Percentiles rank a stretch among this genome's conserved stretches.
phyloP scores from a whole-genome alignment of 2,888 invertebrate genomes.

The Drosophila testacea region DNA sequence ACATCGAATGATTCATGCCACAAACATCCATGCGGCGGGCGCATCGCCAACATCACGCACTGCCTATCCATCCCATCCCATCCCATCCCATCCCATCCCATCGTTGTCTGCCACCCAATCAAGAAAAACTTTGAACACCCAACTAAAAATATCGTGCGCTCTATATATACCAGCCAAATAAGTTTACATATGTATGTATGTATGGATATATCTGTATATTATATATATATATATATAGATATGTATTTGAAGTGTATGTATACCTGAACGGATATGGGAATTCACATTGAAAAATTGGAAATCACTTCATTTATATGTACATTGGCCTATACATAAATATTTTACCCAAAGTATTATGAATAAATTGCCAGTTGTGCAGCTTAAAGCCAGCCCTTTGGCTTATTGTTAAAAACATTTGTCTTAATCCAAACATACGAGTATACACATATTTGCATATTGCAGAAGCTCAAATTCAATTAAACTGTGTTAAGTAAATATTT shows the following conservation, averaged over 20 bases:
- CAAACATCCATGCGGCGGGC: slow-evolving; percentile 73
- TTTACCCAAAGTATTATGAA: slow-evolving; percentile 50
- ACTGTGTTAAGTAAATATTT: too few relatives aligned
- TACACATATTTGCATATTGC: too few relatives aligned
- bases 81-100: neutral
- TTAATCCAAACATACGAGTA: too few relatives aligned
- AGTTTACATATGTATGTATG: slow-evolving; percentile 16
- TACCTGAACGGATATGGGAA: slow-evolving; percentile 75
- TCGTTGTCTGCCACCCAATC: slow-evolving; percentile 65
- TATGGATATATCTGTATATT: neutral
- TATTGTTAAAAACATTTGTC: too few relatives aligned
- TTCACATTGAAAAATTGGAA: slow-evolving; percentile 72
- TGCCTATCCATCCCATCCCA: slow-evolving; percentile 44
- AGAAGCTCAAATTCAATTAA: too few relatives aligned
- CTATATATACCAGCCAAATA: slow-evolving; percentile 61
- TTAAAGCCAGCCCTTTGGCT: too few relatives aligned
- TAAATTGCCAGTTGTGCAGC: slow-evolving; percentile 51
- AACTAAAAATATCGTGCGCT: slow-evolving; percentile 75
- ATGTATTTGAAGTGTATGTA: slow-evolving; percentile 22
- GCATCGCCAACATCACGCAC: slow-evolving; percentile 79
- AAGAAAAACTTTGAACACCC: slow-evolving; percentile 73
- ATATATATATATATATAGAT: slow-evolving; percentile 1
- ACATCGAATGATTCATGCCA: slow-evolving; percentile 74
- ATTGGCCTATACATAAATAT: slow-evolving; percentile 15
- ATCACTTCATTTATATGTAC: slow-evolving; percentile 31